These are phyloP conservation scores for Drosophila macrospina DNA, from an alignment of 2,888 invertebrate genomes.

Conservation along the genomic window DNA sequence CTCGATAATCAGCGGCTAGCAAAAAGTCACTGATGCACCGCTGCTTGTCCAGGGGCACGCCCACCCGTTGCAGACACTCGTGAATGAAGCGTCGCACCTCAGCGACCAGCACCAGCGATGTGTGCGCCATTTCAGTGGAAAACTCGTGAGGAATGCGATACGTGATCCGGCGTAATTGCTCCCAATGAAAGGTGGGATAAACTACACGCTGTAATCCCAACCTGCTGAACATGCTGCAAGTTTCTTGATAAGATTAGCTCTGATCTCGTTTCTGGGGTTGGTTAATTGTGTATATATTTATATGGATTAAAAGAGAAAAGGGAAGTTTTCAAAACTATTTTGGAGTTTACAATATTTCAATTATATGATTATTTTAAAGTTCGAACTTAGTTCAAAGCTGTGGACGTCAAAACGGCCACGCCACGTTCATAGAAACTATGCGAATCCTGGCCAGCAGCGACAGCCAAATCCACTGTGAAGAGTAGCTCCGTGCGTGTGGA, in stretches of 20 bases:
- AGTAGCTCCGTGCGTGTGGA: conserved; percentile 97
- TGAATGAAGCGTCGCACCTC: conserved; percentile 63
- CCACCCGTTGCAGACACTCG: conserved; percentile 54
- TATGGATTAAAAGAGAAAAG: background rate
- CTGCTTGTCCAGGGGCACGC: conserved; percentile 46
- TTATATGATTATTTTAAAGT: conserved; percentile 4
- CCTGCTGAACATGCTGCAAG: conserved; percentile 21
- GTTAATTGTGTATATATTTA: conserved; percentile 30
- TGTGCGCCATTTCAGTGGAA: conserved; percentile 12
- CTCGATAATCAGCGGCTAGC: conserved; percentile 61
- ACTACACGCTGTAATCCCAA: background rate
- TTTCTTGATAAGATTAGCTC: background rate
- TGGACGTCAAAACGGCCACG: conserved; percentile 97
- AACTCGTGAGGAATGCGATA: conserved; percentile 13
- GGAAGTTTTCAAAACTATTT: conserved; percentile 1
- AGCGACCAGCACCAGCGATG: conserved; percentile 51
- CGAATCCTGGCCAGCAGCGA: conserved; percentile 95
- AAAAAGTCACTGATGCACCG: conserved; percentile 51
- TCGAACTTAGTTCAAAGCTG: conserved; percentile 91
- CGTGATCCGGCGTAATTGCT: background rate
- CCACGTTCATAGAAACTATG: conserved; percentile 99
- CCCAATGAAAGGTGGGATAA: background rate
- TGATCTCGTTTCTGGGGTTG: conserved; percentile 20
- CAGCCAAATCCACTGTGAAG: conserved; percentile 97
- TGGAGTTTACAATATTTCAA: background rate